Evolutionary conservation across 2,888 invertebrate genomes (phyloP), one percentile per base, ranked within the genome.

Genomic region (Drosophila seclusa): DNA sequence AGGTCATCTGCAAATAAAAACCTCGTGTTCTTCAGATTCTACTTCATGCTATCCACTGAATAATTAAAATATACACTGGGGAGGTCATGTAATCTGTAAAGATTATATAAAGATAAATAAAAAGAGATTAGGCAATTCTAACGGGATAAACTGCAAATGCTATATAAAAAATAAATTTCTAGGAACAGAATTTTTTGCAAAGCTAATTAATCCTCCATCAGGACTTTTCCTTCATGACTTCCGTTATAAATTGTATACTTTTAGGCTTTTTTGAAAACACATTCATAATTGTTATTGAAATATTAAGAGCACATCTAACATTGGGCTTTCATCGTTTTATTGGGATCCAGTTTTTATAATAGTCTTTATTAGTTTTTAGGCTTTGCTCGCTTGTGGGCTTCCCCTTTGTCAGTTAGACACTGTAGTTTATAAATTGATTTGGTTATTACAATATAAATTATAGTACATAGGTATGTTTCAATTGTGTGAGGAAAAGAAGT

Each of bases 321-420:
- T 36, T 57, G 57, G 34, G 34, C 58, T 61, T 63, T 52, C 27
- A 42, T 52, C 21, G 3, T 67, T n/a, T 34, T 52, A 55, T 4
- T 59, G 45, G 60, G 42, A 67, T 66, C 68, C 21, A 21, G n/a
- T n/a, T 52, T 68, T 68, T 48, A 52, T 73, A 55, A 73, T 73
- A 70, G 77, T 80, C 60, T 77, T 80, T 80, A 77, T 73, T 80
- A 70, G 57, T 69, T 61, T 63, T 71, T 67, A 58, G 69, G 74
- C 64, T 69, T 67, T 74, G 66, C 61, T 68, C 68, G 67, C 57
- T 63, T 60, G 16, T 29, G 65, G 73, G 45, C 73, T 61, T 61
- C 45, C 54, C 48, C 55, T 53, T 40, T 60, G 40, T 73, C 55
- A 65, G 52, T 71, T 69, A 53, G 54, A 64, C 67, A 69, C 63